Conservation (phyloP, 2,797 vertebrate species). For the Rhinophrynus dorsalis region DNA sequence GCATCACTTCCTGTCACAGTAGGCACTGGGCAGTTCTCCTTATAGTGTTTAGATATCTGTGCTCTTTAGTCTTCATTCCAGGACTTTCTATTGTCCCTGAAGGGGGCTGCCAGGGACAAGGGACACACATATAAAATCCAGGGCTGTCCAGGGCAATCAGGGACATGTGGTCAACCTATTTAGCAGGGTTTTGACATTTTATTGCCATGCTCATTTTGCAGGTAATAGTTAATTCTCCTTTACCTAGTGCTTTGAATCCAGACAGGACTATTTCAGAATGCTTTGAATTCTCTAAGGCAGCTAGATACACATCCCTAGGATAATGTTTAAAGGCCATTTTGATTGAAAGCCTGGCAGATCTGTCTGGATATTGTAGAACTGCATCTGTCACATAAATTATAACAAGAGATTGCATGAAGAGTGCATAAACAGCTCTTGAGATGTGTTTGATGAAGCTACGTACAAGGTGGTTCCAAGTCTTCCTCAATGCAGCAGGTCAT, state of each 20-base stretch:
- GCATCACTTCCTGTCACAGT: no score
- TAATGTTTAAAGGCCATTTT: conserved; percentile 36
- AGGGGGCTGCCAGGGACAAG: no score
- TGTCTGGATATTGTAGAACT: conserved; percentile 21
- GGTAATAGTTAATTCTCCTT: conserved; percentile 19
- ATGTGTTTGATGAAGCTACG: conserved; percentile 48
- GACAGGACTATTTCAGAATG: conserved; percentile 14
- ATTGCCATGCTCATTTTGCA: neutral
- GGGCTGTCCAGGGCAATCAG: no score
- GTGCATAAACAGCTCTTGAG: conserved; percentile 34
- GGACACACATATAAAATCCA: no score
- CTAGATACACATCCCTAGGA: conserved; percentile 7
- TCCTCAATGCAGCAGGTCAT: conserved; percentile 7
- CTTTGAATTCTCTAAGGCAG: neutral
- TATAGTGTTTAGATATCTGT: no score
- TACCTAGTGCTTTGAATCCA: neutral
- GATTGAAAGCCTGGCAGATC: conserved; percentile 39
- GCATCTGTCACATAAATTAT: conserved; percentile 44
- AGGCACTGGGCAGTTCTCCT: no score
- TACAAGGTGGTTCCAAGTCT: conserved; percentile 40
- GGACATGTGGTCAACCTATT: no score
- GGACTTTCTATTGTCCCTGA: no score
- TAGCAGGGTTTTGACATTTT: no score
- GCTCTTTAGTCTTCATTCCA: no score
- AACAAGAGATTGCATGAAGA: conserved; percentile 21